Conservation (phyloP, 2,797 vertebrate genomes). For the Picus viridis region DNA sequence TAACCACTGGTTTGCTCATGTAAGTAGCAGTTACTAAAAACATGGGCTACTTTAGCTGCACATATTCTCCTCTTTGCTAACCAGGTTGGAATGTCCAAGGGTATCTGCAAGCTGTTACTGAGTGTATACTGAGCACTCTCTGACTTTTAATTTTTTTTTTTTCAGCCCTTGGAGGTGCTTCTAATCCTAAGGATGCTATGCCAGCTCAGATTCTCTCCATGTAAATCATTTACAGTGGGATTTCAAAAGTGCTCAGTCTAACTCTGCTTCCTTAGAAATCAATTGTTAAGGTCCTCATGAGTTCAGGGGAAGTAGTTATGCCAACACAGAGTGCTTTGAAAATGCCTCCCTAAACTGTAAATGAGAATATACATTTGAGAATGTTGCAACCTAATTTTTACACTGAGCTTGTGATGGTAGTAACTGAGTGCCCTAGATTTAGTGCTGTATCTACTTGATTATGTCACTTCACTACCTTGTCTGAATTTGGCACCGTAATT, state of each 20-base stretch:
- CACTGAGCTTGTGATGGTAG: constrained; percentile 37
- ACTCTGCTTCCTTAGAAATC: constrained; percentile 43
- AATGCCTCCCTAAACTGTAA: constrained; percentile 63
- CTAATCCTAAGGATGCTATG: constrained; percentile 1
- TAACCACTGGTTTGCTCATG: constrained; percentile 4
- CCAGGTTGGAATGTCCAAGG: constrained; percentile 12
- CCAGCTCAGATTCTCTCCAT: background rate
- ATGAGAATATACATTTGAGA: constrained; percentile 69
- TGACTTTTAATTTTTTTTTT: background rate
- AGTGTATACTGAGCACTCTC: background rate
- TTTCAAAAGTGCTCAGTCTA: constrained; percentile 35
- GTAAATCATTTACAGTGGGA: constrained; percentile 31
- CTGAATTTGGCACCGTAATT: constrained; percentile 31
- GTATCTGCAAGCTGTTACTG: background rate
- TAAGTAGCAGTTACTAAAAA: constrained; percentile 19
- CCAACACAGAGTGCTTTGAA: constrained; percentile 42
- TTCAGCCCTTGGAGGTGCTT: constrained; percentile 21
- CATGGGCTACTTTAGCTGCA: background rate
- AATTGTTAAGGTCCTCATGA: constrained; percentile 28
- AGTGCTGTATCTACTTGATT: constrained; percentile 6
- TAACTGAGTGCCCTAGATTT: constrained; percentile 68
- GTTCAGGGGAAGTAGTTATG: constrained; percentile 25
- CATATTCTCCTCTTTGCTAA: background rate
- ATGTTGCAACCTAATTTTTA: constrained; percentile 69
- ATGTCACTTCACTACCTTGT: constrained; percentile 43